Conservation (phyloP, 2,113 vertebrate genomes). For the Promerops cafer region DNA sequence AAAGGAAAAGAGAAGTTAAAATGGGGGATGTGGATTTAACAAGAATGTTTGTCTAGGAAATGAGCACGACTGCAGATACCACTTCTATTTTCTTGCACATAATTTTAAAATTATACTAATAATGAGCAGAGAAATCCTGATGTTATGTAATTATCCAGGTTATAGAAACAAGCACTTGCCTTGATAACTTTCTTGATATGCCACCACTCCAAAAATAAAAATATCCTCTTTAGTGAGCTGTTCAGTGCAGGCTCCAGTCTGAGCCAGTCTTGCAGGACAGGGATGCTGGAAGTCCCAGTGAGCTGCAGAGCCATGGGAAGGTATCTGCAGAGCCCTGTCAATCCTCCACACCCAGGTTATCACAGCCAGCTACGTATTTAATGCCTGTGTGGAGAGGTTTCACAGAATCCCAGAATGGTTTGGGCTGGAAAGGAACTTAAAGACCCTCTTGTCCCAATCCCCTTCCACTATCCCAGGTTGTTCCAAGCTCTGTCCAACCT, state of each 20-base stretch:
- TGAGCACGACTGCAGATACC: background rate
- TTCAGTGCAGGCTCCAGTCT: background rate
- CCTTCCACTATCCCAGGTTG: background rate
- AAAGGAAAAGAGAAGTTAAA: background rate
- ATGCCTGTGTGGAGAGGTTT: background rate
- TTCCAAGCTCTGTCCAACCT: rapidly evolving
- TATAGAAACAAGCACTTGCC: background rate
- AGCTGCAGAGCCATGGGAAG: background rate
- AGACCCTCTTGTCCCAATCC: rapidly evolving
- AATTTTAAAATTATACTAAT: background rate
- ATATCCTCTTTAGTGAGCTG: background rate
- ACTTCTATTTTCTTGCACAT: background rate
- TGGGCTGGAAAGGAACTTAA: background rate
- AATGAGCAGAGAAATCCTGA: background rate
- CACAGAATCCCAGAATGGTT: background rate
- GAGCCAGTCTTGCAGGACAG: background rate
- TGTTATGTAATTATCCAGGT: background rate
- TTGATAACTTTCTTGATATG: background rate
- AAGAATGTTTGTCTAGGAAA: constrained; percentile 30
- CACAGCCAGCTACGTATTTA: background rate
- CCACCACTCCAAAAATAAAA: background rate
- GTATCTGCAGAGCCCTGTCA: background rate
- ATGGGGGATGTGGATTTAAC: background rate
- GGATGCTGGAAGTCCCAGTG: background rate
- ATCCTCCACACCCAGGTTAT: background rate